These are phyloP conservation scores for Psittacula derbiana DNA, from an alignment of 2,797 vertebrate genomes.

Conservation along the genomic window DNA sequence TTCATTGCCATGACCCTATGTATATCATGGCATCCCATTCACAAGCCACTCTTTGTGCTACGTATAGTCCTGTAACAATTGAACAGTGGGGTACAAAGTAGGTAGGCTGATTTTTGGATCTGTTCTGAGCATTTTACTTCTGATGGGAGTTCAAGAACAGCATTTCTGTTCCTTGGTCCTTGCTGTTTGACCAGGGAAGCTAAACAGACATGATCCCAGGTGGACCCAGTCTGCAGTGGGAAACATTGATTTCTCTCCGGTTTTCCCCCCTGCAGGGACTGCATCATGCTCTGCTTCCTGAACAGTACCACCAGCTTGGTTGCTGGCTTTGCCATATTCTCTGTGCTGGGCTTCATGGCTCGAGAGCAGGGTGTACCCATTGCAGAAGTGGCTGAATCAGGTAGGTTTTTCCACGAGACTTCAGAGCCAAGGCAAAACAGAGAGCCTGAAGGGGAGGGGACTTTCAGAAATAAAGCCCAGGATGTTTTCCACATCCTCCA, in stretches of 20 bases:
- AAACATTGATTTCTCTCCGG: background rate
- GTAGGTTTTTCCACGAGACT: slow-evolving; percentile 63
- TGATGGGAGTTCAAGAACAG: background rate
- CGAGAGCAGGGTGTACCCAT: slow-evolving; percentile 73
- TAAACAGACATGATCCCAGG: background rate
- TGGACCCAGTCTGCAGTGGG: background rate
- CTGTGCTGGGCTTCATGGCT: slow-evolving; percentile 90
- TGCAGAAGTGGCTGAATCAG: slow-evolving; percentile 72
- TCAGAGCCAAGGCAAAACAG: background rate
- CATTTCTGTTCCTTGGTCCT: background rate
- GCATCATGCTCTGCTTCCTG: slow-evolving; percentile 84
- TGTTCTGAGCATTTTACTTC: background rate
- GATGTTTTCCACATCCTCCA: background rate
- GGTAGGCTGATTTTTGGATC: background rate
- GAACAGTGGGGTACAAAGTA: background rate
- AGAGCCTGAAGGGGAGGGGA: background rate
- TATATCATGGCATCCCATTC: background rate
- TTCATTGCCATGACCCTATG: background rate
- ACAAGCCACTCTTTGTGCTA: background rate
- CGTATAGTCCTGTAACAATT: background rate
- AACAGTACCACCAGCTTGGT: slow-evolving; percentile 88
- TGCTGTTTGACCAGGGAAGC: background rate
- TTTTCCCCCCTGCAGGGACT: slow-evolving; percentile 79
- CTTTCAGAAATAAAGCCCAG: background rate
- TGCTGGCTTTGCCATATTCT: slow-evolving; percentile 90